phyloP scores from a whole-genome alignment of 37 sponge, comb jelly and placozoan genomes.

The Bolinopsis microptera region DNA sequence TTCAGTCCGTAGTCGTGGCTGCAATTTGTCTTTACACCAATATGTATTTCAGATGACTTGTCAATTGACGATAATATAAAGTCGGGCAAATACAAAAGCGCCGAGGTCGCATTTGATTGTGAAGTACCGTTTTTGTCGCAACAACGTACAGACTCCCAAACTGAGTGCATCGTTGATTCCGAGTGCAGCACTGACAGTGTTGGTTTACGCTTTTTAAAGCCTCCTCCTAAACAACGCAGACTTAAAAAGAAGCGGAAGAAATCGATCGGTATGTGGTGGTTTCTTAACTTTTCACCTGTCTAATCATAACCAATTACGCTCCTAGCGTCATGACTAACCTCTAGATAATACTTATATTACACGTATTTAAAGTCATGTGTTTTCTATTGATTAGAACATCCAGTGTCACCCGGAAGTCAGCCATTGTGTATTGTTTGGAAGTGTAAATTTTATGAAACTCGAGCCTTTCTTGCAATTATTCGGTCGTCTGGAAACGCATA shows the following conservation, averaged over 20 bases:
- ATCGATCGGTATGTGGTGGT: not conserved
- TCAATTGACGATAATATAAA: not conserved
- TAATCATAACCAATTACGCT: too few relatives aligned
- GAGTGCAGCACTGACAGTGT: not conserved
- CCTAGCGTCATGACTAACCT: too few relatives aligned
- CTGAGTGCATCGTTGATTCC: not conserved
- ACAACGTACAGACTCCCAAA: not conserved
- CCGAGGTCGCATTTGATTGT: not conserved
- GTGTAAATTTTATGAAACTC: not conserved
- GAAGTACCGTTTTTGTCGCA: not conserved
- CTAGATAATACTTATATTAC: too few relatives aligned
- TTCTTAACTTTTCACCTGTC: too few relatives aligned
- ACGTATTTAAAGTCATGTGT: too few relatives aligned
- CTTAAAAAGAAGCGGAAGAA: not conserved
- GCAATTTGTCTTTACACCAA: too few relatives aligned
- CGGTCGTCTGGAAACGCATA: too few relatives aligned
- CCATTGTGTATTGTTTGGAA: too few relatives aligned
- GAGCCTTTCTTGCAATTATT: not conserved
- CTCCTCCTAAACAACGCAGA: constrained; percentile 6
- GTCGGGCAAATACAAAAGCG: not conserved
- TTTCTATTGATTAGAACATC: too few relatives aligned
- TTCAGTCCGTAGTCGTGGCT: too few relatives aligned
- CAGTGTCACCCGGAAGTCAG: too few relatives aligned
- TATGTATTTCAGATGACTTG: not conserved
- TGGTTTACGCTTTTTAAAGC: not conserved